Percentiles rank a stretch among this genome's conserved stretches.
phyloP scores from a whole-genome alignment of 2,888 invertebrate species.

The Proisotoma minuta region DNA sequence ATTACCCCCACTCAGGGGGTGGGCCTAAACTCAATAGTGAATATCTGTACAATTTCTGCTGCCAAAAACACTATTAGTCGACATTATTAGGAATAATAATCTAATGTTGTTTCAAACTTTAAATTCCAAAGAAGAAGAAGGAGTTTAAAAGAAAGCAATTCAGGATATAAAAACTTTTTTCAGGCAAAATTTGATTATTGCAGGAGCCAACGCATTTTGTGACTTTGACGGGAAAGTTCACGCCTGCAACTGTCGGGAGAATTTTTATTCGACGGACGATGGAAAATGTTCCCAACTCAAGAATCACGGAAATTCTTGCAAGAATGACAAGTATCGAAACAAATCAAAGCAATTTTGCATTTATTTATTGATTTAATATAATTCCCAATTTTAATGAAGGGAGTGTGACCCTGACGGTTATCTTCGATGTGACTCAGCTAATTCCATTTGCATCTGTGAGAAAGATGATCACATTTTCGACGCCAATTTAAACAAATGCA shows the following conservation, averaged over 20 bases:
- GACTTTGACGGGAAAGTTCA: constrained; percentile 29
- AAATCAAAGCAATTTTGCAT: no score
- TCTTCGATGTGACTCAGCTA: constrained; percentile 19
- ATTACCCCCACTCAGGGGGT: no score
- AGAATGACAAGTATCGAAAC: not conserved
- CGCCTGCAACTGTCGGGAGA: constrained; percentile 31
- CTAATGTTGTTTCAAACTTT: no score
- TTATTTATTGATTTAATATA: not conserved
- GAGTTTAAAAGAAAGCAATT: no score
- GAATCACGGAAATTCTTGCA: constrained; percentile 30
- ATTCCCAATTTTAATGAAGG: not conserved
- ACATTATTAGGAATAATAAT: no score
- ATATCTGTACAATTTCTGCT: no score
- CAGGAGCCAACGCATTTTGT: constrained; percentile 30
- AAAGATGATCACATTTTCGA: constrained; percentile 17
- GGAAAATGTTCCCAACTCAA: constrained; percentile 33
- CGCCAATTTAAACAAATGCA: constrained; percentile 27
- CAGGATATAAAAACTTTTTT: no score
- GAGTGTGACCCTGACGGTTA: constrained; percentile 34
- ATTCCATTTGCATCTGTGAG: constrained; percentile 24
- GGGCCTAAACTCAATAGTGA: no score
- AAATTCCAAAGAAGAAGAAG: no score
- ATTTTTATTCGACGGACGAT: constrained; percentile 29
- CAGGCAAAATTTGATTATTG: no score
- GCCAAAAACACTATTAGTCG: no score